Conservation (phyloP, 2,888 invertebrate genomes). For the Dexiosoma caninum region DNA sequence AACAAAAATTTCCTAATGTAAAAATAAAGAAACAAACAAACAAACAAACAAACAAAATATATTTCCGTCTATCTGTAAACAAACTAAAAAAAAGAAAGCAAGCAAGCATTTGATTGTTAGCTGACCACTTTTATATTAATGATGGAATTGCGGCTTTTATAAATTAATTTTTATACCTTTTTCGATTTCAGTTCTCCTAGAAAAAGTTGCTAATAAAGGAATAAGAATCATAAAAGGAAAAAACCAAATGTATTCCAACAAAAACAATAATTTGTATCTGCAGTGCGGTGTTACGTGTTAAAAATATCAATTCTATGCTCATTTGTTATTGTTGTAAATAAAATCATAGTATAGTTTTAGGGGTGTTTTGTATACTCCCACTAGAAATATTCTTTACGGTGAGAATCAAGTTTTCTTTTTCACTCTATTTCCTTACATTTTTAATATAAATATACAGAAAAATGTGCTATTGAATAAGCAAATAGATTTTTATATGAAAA, state of each 20-base stretch:
- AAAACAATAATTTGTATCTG: constrained; percentile 31
- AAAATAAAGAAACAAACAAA: neutral
- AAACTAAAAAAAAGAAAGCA: neutral
- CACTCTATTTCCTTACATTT: neutral
- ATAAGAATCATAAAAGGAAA: no score
- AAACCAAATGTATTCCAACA: neutral
- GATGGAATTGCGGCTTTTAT: neutral
- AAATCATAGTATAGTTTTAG: constrained; percentile 4
- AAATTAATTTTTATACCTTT: constrained; percentile 27
- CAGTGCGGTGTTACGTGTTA: constrained; percentile 49
- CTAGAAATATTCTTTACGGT: neutral
- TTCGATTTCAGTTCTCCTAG: neutral
- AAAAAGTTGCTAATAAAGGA: neutral
- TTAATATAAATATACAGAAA: no score
- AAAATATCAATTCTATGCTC: constrained; percentile 20
- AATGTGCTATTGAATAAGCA: no score
- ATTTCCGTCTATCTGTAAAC: neutral
- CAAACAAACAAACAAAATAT: neutral
- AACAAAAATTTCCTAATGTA: neutral
- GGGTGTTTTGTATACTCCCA: neutral
- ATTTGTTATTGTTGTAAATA: neutral
- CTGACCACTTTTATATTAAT: constrained; percentile 8
- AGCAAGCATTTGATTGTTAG: neutral
- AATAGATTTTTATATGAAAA: no score
- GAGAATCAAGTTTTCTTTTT: neutral